Evolutionary conservation across 2,888 invertebrate species (phyloP).

Genomic region (Pyrrhosoma nymphula): DNA sequence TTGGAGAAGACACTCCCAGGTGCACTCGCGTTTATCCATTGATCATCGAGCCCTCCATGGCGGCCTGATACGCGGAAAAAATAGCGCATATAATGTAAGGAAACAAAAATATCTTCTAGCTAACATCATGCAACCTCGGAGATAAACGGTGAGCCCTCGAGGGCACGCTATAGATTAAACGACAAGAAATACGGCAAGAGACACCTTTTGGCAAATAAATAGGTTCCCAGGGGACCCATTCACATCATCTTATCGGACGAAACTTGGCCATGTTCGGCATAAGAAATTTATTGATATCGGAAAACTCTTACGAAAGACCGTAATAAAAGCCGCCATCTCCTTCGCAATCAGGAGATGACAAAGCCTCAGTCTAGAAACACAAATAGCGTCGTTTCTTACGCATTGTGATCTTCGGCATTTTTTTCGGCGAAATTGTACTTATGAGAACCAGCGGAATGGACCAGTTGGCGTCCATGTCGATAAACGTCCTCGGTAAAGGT

Average conservation of each 20-base stretch:
- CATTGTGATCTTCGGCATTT: background rate
- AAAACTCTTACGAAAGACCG: background rate
- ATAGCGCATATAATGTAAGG: too few species aligned
- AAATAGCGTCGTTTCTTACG: background rate
- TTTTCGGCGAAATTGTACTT: too few species aligned
- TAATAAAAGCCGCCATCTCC: background rate
- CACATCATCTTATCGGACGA: background rate
- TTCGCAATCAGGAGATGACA: background rate
- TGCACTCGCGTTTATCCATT: too few species aligned
- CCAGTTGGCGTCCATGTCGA: too few species aligned
- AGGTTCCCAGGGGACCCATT: background rate
- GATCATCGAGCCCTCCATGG: too few species aligned
- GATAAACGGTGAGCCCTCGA: background rate
- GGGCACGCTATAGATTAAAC: background rate
- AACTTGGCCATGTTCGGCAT: background rate
- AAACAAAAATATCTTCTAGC: too few species aligned
- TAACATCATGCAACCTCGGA: background rate
- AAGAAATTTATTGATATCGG: background rate
- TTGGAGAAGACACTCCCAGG: too few species aligned
- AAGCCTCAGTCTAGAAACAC: background rate
- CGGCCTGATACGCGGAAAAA: too few species aligned
- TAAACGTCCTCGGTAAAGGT: too few species aligned
- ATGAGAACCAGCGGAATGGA: too few species aligned
- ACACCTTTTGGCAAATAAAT: background rate
- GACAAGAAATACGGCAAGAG: background rate